Evolutionary conservation across 2,113 vertebrate species (phyloP), one percentile per base, ranked within the genome.

Genomic region (Eretmochelys imbricata): DNA sequence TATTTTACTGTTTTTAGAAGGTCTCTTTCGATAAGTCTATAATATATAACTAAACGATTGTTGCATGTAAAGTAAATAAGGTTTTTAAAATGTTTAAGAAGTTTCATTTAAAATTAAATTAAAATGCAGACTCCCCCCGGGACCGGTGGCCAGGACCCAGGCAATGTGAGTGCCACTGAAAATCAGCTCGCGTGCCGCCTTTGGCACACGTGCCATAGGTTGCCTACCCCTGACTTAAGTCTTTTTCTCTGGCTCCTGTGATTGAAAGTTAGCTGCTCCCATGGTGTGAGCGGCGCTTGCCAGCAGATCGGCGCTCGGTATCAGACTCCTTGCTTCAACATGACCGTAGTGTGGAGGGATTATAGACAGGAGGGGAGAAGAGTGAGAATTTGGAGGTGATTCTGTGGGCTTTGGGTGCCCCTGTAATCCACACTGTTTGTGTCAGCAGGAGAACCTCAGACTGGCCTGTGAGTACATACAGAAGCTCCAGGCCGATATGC

Each of bases 401-500:
- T 69, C 65, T 69, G 17, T n/a, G 22, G 50, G 79, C 7, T 38
- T 69, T 13, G 31, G 31, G 14, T 35, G 22, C 25, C 38, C 48
- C 55, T 54, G 20, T 72, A 80, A 76, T 17, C 46, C 29, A 12
- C 72, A 55, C 53, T 93, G 22, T 76, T 35, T 2, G 0, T 10
- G 16, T 3, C 65, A 49, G 17, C 93, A 99, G 99, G 98, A 99
- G 85, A 98, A 98, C 0, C 81, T 99, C 87, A 97, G 92, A 69
- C 97, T 98, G 46, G 98, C 99, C 20, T 98, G 98, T 1, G 98
- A 99, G 94, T 98, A 98, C 72, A 53, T 99, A 0, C 97, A 98
- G n/a, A 98, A 93, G 82, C 98, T 99, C 96, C 98, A 89, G 95
- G 97, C 95, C 0, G 98, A 97, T 0, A 57, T 96, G 3, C 96